Conservation (phyloP, 2,888 invertebrate genomes). For the Andrena camellia region DNA sequence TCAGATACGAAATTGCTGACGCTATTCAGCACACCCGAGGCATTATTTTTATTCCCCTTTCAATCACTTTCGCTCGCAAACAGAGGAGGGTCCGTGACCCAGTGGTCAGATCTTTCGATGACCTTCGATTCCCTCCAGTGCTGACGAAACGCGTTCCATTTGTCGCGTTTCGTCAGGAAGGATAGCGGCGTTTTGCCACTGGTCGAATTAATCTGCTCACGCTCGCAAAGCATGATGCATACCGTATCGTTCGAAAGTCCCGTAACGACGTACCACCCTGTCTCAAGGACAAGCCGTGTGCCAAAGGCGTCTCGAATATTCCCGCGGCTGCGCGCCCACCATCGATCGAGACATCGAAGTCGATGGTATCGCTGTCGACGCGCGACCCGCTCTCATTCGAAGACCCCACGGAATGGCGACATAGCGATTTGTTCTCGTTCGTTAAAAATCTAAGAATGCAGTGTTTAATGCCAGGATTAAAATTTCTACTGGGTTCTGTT, state of each 20-base stretch:
- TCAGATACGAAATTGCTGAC: not conserved
- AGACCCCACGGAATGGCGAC: not conserved
- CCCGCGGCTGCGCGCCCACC: conserved; percentile 20
- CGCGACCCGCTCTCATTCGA: not conserved
- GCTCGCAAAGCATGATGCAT: conserved; percentile 66
- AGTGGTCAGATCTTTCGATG: conserved; percentile 8
- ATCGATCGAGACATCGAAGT: conserved; percentile 29
- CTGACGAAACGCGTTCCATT: conserved; percentile 48
- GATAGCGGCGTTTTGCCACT: conserved; percentile 64
- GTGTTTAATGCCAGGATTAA: no score
- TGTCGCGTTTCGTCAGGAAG: conserved; percentile 55
- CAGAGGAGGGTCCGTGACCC: not conserved
- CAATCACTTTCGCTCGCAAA: not conserved
- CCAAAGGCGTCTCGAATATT: conserved; percentile 67
- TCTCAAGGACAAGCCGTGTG: conserved; percentile 69
- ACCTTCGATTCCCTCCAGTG: conserved; percentile 52
- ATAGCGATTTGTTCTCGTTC: conserved; percentile 1
- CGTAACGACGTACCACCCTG: conserved; percentile 59
- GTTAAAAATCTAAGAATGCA: no score
- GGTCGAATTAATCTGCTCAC: conserved; percentile 70
- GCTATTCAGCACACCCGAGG: not conserved
- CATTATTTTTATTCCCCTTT: not conserved
- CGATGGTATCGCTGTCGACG: conserved; percentile 41
- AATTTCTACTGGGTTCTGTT: no score
- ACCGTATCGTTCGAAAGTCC: conserved; percentile 73